Evolutionary conservation across 1,140 invertebrate species (phyloP).

Genomic region (Calycopis cecrops): DNA sequence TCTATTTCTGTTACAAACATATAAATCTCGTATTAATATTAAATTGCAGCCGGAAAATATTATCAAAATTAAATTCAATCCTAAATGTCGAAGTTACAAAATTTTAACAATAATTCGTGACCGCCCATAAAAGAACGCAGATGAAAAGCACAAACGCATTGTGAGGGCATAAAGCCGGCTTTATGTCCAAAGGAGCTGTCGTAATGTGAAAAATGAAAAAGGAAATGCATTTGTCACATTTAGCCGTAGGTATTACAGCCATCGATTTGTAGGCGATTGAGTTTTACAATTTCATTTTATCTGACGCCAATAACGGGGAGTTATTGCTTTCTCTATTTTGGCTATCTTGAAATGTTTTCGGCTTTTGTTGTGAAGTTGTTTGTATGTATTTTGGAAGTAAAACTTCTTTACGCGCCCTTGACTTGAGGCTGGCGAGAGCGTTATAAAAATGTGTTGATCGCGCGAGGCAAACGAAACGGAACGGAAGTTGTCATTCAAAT

Average conservation of each 20-base stretch:
- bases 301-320: not conserved
- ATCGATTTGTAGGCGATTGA: not conserved
- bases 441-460: too few species aligned
- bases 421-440: too few species aligned
- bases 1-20: too few species aligned
- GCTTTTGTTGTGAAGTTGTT: too few species aligned
- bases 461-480: too few species aligned
- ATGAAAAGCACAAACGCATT: constrained; percentile 71
- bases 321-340: too few species aligned
- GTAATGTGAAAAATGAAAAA: constrained; percentile 69
- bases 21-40: too few species aligned
- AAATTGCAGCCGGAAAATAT: too few species aligned
- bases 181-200: constrained; percentile 56
- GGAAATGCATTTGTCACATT: constrained; percentile 63
- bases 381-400: too few species aligned
- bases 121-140: constrained; percentile 63
- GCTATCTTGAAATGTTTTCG: too few species aligned
- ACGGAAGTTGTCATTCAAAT: too few species aligned
- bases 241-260: constrained; percentile 29
- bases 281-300: not conserved
- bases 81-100: not conserved
- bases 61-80: not conserved
- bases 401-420: too few species aligned
- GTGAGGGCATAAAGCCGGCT: constrained; percentile 62
- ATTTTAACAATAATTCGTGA: constrained; percentile 12